Base-by-base conservation (phyloP, 2,113 vertebrate genomes). In the Vireo altiloquus region DNA sequence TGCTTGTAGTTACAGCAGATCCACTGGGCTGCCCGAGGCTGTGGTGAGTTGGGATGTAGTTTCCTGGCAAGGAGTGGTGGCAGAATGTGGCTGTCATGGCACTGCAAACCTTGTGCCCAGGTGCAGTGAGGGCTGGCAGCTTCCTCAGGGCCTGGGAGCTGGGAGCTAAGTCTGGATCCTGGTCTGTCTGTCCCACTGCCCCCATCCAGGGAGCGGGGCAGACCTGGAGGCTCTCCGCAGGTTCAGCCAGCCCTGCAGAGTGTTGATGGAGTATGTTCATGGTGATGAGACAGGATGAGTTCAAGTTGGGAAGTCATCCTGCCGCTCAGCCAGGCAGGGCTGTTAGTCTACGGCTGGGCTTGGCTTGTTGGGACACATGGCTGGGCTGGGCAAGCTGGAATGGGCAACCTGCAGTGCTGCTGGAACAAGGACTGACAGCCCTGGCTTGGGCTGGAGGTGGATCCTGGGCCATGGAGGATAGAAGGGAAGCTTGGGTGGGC, bases 131-230 rank as follows among this genome's bases (percentile, higher is more conserved):
- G 11, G 25, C 46, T 21, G 14, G 54, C 39, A 64, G 44, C n/a
- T 64, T 27, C 54, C 35, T 80, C 24, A 60, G 52, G 28, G 20
- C 20, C 25, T 0, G 0, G n/a, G 27, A 64, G 25, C 30, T 2
- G 7, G 37, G 37, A 61, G 15, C 6, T 75, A 50, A 42, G 27
- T 65, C 52, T 50, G 57, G 5, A 28, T 13, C 4, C 2, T 31
- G 33, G 15, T 37, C 30, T 78, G 20, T 65, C 57, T 46, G 64
- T 70, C 54, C 53, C 33, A 46, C 33, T 13, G 5, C n/a, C 17
- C 11, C 50, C 39, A 50, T 24, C 31, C 54, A 59, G 21, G 18
- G 27, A 89, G 25, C 47, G 33, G 53, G 10, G 30, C 30, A 47
- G 30, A 20, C 10, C 44, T 64, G 78, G 54, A 64, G n/a, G 42